phyloP scores from a whole-genome alignment of 2,797 vertebrate genomes.

The Diplodus puntazzo region DNA sequence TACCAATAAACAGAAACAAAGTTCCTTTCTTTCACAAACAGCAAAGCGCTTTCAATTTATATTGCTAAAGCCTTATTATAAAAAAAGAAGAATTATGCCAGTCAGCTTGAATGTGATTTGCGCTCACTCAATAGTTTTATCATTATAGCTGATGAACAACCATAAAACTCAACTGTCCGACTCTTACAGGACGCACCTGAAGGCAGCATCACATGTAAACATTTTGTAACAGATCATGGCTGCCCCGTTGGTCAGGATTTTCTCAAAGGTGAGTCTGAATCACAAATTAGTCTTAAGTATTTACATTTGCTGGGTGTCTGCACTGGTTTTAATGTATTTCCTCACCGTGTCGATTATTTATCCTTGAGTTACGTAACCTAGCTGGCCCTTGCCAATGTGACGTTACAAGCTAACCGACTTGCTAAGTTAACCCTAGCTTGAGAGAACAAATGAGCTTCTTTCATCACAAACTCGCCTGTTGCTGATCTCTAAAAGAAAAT shows the following conservation, averaged over 20 bases:
- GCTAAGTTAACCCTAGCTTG: constrained; percentile 50
- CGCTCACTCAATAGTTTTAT: background rate
- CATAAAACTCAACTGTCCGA: background rate
- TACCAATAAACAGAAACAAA: too few relatives aligned
- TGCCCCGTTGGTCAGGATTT: constrained; percentile 55
- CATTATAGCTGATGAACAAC: too few relatives aligned
- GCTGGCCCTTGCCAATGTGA: background rate
- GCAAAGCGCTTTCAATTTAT: too few relatives aligned
- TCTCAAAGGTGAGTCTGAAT: constrained; percentile 79
- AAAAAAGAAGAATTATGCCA: too few relatives aligned
- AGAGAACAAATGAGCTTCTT: background rate
- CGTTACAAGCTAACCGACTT: background rate
- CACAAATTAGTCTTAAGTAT: fast-evolving
- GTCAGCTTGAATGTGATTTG: background rate
- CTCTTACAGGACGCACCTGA: background rate
- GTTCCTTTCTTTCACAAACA: too few relatives aligned
- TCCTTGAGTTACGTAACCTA: background rate
- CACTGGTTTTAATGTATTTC: fast-evolving
- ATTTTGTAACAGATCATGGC: constrained; percentile 78
- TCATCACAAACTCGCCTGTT: background rate
- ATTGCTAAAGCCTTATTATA: too few relatives aligned
- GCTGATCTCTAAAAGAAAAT: background rate
- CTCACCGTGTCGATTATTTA: background rate
- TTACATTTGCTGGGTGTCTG: fast-evolving
- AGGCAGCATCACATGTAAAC: constrained; percentile 67